Evolutionary conservation across 2,113 vertebrate genomes (phyloP), one percentile per base, ranked within the genome.

Genomic region (Eulemur rufifrons): DNA sequence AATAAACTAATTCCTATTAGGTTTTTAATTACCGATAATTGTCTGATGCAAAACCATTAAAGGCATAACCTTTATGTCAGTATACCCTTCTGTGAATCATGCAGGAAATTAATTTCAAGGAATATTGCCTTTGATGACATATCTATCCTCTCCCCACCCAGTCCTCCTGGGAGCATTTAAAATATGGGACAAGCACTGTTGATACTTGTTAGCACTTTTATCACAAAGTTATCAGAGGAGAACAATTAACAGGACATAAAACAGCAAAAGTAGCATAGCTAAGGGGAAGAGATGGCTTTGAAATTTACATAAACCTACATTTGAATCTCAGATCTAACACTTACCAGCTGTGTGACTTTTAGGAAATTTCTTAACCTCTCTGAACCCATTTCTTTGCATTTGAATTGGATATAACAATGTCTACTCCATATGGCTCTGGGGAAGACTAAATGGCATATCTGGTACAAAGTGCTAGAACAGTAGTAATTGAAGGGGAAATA

Each of bases 11-110:
- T 90, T 74, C 69, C 50, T 78, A 87, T 73, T 87, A 88, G 64
- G 23, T 80, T 92, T 94, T 96, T 96, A 96, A 94, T 96, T 96
- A 95, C 64, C 1, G 3, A 54, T 95, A 94, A 96, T 94, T 92
- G 23, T 89, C 32, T 63, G 69, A 94, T 90, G 25, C 21, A 92
- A 94, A 94, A 54, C 34, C 52, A 87, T 71, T 88, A 89, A 95
- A 90, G 23, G 15, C 71, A 39, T 84, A 95, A 59, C 54, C 64
- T 39, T 94, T 63, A 81, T 92, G 76, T 76, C 52, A 52, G 20
- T 90, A 21, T 59, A 56, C 54, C 15, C 64, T 96, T 94, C 77
- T 78, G 47, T 80, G 87, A 91, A 63, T 92, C 80, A 92, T 83
- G 76, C 23, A 76, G 81, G 54, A 94, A 94, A 92, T 96, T 95